A percentile compares a stretch with the other conserved stretches of the same genome.
Evolutionary conservation across 1,140 invertebrate species (phyloP).

Genomic region (Atta cephalotes): DNA sequence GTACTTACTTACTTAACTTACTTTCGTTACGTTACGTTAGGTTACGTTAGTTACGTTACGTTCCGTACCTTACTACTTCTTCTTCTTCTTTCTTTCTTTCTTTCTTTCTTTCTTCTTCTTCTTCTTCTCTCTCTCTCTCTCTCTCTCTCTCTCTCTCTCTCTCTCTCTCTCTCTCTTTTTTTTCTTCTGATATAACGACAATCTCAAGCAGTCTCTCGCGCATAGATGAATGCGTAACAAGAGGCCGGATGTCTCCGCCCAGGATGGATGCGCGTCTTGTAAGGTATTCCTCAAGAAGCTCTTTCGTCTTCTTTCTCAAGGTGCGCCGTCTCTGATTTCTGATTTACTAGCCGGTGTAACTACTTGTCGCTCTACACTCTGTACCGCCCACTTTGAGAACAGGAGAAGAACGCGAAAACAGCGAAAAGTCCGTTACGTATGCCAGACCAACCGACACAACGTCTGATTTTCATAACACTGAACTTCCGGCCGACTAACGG

Average conservation of each 20-base stretch:
- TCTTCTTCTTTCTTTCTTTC: no score
- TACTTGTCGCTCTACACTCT: slow-evolving; percentile 81
- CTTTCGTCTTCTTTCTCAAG: slow-evolving; percentile 71
- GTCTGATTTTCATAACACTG: slow-evolving; percentile 84
- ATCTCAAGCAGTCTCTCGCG: slow-evolving; percentile 55
- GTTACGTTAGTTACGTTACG: no score
- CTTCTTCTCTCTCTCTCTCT: background rate
- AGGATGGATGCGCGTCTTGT: slow-evolving; percentile 83
- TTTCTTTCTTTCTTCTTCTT: no score
- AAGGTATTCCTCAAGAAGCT: slow-evolving; percentile 79
- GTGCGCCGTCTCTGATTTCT: slow-evolving; percentile 85
- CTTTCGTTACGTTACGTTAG: no score
- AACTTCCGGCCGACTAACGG: slow-evolving; percentile 84
- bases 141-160: slow-evolving; percentile 10
- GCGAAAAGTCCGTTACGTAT: slow-evolving; percentile 81
- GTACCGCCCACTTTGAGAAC: slow-evolving; percentile 70
- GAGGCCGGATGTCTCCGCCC: slow-evolving; percentile 86
- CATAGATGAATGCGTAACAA: slow-evolving; percentile 82
- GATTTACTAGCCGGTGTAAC: slow-evolving; percentile 83
- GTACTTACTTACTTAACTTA: no score
- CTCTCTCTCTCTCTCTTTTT: background rate
- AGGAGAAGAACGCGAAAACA: slow-evolving; percentile 49
- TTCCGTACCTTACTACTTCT: no score
- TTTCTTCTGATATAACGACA: slow-evolving; percentile 65
- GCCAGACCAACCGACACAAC: slow-evolving; percentile 72